Evolutionary conservation across 2,113 vertebrate genomes (phyloP), one percentile per base, ranked within the genome.

Genomic region (Lonchura striata): DNA sequence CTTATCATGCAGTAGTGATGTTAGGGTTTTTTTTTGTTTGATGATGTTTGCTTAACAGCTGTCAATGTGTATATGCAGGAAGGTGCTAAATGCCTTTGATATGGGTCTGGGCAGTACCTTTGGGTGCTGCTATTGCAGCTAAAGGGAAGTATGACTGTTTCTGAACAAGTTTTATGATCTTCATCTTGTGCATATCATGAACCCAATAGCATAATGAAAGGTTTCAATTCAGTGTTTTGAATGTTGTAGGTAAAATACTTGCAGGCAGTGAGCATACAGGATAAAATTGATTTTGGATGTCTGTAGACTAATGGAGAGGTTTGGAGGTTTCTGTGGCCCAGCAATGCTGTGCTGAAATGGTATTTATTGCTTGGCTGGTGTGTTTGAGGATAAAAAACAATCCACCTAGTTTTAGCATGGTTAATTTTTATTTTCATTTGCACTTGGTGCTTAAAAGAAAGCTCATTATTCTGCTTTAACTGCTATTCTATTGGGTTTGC

Each of bases 191-290:
- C 39, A 46, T 72, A 71, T 74, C 56, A 82, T 78, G 87, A 93
- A 52, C 63, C 46, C 72, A 49, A 56, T 56, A 87, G 87, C 63
- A 85, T 87, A 95, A 96, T 95, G 87, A 95, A 94, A 95, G 83
- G 49, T 86, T 79, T 42, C 22, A 27, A 27, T 66, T 75, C 59
- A 87, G 56, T 82, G 69, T 20, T 93, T 66, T 93, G 77, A 94
- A 65, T 93, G 66, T 42, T 76, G 79, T 71, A 82, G 50, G 72
- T 65, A 79, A 93, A 92, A 74, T 75, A 76, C 69, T 47, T 76
- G 31, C 47, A 87, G 27, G 23, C 53, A 92, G 65, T 0, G 8
- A 60, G 47, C 15, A 8, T 83, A 10, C 0, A 2, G 61, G 49
- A 70, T 94, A 33, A 52, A 83, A 85, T 42, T 76, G 85, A 68